Percentiles rank a stretch among this genome's conserved stretches.
These are phyloP conservation scores for Anniella stebbinsi DNA, from an alignment of 2,797 vertebrate species.

Conservation along the genomic window DNA sequence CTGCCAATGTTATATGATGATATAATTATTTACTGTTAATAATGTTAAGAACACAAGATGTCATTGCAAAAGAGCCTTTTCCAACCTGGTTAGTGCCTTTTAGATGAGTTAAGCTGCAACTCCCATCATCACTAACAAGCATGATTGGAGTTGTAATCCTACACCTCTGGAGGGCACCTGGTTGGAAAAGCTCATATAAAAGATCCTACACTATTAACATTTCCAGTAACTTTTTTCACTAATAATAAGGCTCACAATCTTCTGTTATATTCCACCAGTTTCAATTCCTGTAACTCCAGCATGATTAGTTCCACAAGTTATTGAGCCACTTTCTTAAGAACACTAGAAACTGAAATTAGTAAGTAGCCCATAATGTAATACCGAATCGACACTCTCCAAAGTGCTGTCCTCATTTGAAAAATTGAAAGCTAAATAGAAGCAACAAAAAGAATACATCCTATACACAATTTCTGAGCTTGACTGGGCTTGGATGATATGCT, in stretches of 20 bases:
- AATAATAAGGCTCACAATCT: neutral
- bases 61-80: neutral
- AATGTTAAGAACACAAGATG: neutral
- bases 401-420: neutral
- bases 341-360: neutral
- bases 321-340: neutral
- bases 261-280: neutral
- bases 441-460: neutral
- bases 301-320: no score
- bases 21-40: neutral
- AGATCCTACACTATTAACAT: neutral
- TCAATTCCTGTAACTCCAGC: no score
- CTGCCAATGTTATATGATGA: neutral
- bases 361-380: neutral
- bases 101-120: neutral
- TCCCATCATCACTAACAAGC: neutral
- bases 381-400: neutral
- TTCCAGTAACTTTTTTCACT: neutral
- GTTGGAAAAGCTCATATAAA: neutral
- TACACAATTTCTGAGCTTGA: neutral
- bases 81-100: neutral
- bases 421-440: neutral
- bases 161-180: neutral
- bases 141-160: neutral
- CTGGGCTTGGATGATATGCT: no score